phyloP scores from a whole-genome alignment of 2,888 invertebrate genomes.

The Orchestes rusci region DNA sequence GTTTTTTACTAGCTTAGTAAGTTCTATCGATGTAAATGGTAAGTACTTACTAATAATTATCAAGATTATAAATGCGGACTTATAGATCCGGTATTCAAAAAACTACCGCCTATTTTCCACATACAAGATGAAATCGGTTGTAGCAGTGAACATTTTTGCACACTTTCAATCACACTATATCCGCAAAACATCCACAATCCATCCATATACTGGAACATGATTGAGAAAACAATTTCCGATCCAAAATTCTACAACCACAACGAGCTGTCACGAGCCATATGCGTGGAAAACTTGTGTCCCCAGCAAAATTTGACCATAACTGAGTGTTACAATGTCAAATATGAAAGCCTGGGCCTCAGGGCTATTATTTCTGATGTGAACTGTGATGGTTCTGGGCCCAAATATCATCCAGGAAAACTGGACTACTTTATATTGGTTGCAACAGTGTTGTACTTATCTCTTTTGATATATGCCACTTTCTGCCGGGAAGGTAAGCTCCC shows the following conservation, averaged over 20 bases:
- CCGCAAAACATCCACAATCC: no score
- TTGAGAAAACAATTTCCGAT: constrained; percentile 26
- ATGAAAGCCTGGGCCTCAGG: constrained; percentile 26
- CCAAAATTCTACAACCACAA: constrained; percentile 35
- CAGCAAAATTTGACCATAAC: constrained; percentile 20
- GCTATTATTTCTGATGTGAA: constrained; percentile 27
- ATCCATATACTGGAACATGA: constrained; percentile 27
- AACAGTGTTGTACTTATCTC: no score
- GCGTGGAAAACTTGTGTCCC: constrained; percentile 32
- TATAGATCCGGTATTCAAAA: constrained; percentile 1
- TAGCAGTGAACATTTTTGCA: constrained; percentile 24
- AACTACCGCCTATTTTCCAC: constrained; percentile 28
- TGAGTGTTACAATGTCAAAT: constrained; percentile 31
- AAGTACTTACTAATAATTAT: no score
- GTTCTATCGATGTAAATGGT: no score
- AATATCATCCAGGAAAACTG: no score
- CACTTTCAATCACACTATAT: no score
- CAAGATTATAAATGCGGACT: no score
- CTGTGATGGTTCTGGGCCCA: constrained; percentile 30
- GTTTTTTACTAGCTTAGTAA: no score
- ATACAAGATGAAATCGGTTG: constrained; percentile 26
- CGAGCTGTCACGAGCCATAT: constrained; percentile 34
- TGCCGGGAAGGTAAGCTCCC: not conserved
- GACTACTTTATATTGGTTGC: no score
- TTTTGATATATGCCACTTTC: no score